Evolutionary conservation across 1,140 invertebrate genomes (phyloP).

Genomic region (Scaptomyza hsui): DNA sequence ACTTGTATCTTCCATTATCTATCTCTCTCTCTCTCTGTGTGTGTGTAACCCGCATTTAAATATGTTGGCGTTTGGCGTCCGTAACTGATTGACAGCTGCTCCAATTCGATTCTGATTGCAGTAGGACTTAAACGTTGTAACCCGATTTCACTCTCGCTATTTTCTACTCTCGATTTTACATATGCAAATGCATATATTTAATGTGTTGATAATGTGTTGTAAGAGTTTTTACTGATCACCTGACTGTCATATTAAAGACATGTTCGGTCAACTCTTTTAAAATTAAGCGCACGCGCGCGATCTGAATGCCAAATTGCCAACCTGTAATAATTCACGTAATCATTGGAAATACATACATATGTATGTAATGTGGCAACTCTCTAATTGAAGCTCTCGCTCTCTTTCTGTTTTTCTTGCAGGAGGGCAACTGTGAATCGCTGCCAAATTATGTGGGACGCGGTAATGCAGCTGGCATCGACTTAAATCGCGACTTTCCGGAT

Average conservation of each 20-base stretch:
- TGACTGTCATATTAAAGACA: constrained; percentile 46
- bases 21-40: constrained; percentile 2
- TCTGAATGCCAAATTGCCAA: constrained; percentile 29
- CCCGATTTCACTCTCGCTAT: constrained; percentile 14
- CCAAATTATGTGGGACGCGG: constrained; percentile 88
- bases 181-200: background rate
- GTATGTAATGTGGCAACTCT: background rate
- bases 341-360: constrained; percentile 2
- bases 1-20: constrained; percentile 1
- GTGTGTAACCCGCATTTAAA: background rate
- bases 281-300: background rate
- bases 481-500: constrained; percentile 96
- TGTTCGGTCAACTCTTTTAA: constrained; percentile 39
- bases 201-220: constrained; percentile 25
- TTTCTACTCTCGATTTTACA: background rate
- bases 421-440: constrained; percentile 91
- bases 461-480: constrained; percentile 91
- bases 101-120: constrained; percentile 32
- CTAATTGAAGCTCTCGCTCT: constrained; percentile 7
- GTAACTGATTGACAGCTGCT: constrained; percentile 20
- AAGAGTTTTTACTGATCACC: constrained; percentile 22
- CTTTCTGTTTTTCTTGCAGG: constrained; percentile 85
- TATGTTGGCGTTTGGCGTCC: background rate
- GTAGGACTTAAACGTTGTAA: background rate
- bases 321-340: constrained; percentile 25